Evolutionary conservation across 2,797 vertebrate genomes (phyloP), one percentile per base, ranked within the genome.

Genomic region (Okamejei kenojei): DNA sequence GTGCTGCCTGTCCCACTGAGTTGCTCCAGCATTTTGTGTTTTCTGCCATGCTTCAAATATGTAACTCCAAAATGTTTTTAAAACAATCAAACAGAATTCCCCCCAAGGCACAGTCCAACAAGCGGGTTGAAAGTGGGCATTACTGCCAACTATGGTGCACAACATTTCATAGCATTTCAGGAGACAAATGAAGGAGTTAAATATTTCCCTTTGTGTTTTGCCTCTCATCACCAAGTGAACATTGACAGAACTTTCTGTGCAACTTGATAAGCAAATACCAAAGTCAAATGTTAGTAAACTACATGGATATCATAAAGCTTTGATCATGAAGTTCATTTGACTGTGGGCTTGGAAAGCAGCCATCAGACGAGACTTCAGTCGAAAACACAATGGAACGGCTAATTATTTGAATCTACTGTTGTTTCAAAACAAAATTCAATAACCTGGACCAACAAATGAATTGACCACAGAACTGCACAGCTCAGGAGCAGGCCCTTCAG

Each of bases 241-340:
- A 15, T 63, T n/a, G 13, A 84, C 80, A 54, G 45, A 82, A 58
- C 9, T 26, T 58, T 21, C 38, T 61, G 4, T 54, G 0, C 10
- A 1, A 32, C 17, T 84, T 32, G 77, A n/a, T 84, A 73, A 91
- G 45, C 90, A 91, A 71, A 26, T 17, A 74, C 23, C 68, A 91
- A 26, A 91, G 71, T 91, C 2, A 65, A 21, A 90, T 38, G n/a
- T 71, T 63, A 90, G 19, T 65, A 90, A 90, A 90, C 63, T 35
- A 91, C 21, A 74, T 10, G 54, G 15, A 65, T 71, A 7, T 38
- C 15, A 68, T 71, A 71, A 90, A 90, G n/a, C 86, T 90, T 90
- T 90, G 65, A 90, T 35, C 88, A 38, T 73, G 45, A 91, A 68
- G 71, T 74, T 91, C 68, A 91, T 91, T 73, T 45, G 68, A 38